Evolutionary conservation across 2,797 vertebrate genomes (phyloP).

Genomic region (Rallus crepitans): DNA sequence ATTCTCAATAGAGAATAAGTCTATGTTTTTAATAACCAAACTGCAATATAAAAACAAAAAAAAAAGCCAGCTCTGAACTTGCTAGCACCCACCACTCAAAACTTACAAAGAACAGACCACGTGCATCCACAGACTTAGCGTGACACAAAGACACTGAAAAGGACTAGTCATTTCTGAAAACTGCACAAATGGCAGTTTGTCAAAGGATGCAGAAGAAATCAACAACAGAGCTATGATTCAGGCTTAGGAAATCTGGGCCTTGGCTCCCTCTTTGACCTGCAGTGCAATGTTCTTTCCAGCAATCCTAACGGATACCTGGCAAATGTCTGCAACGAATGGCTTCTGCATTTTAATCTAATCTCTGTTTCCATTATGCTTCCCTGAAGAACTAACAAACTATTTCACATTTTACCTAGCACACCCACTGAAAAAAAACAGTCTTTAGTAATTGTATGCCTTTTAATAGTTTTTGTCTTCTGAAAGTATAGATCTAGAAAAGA

Average conservation of each 20-base stretch:
- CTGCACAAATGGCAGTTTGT: not conserved
- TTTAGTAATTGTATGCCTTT: not conserved
- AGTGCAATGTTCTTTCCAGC: not conserved
- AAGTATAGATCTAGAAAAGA: not conserved
- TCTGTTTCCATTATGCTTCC: not conserved
- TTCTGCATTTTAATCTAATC: not conserved
- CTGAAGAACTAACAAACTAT: not conserved
- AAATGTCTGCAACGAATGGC: not conserved
- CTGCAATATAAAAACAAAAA: not conserved
- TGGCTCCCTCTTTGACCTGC: not conserved
- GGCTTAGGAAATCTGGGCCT: not conserved
- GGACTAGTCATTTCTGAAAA: not conserved
- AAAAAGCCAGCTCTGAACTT: not conserved
- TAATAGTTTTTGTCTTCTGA: not conserved
- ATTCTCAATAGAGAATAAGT: not conserved
- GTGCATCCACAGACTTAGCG: not conserved
- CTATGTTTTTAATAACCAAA: not conserved
- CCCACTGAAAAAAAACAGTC: not conserved
- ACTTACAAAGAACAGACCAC: not conserved
- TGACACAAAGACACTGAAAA: not conserved
- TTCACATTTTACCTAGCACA: not conserved
- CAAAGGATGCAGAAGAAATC: not conserved
- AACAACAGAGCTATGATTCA: not conserved
- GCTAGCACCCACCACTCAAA: not conserved
- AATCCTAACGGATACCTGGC: not conserved